A percentile compares a stretch with the other conserved stretches of the same genome.
These are phyloP conservation scores for Ophioderma brevispina DNA, from an alignment of 35 echinoderm and acorn worm genomes.

Conservation along the genomic window DNA sequence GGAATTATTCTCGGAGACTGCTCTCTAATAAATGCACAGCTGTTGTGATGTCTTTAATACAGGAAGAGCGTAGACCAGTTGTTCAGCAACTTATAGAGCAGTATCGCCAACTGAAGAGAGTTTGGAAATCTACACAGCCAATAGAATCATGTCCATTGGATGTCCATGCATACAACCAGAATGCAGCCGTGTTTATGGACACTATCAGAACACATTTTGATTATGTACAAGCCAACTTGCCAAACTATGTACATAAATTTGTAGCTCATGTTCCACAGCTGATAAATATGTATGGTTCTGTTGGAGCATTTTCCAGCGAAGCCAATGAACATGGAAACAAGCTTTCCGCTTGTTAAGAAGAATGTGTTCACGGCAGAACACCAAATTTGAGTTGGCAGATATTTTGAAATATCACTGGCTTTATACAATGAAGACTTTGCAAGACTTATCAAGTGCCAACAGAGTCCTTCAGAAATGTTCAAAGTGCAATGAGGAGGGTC, in stretches of 20 bases:
- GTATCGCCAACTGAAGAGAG: background rate
- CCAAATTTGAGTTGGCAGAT: background rate
- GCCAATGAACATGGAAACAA: background rate
- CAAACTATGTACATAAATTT: background rate
- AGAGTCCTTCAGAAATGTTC: background rate
- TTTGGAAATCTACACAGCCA: background rate
- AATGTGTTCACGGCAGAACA: background rate
- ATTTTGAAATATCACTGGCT: background rate
- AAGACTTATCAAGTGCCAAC: background rate
- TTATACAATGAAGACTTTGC: background rate
- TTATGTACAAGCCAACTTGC: background rate
- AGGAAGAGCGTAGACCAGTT: background rate
- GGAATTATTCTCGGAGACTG: background rate
- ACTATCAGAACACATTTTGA: background rate
- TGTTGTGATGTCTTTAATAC: background rate
- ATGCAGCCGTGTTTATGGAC: background rate
- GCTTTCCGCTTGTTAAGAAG: background rate
- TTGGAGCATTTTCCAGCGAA: background rate
- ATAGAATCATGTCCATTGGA: background rate
- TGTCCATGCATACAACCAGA: background rate
- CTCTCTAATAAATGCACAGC: background rate
- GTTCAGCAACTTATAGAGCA: background rate
- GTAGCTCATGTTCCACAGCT: background rate
- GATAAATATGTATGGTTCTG: background rate
- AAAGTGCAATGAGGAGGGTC: background rate